A percentile compares a stretch with the other conserved stretches of the same genome.
These are phyloP conservation scores for Thyatira batis DNA, from an alignment of 2,888 invertebrate species.

Conservation along the genomic window DNA sequence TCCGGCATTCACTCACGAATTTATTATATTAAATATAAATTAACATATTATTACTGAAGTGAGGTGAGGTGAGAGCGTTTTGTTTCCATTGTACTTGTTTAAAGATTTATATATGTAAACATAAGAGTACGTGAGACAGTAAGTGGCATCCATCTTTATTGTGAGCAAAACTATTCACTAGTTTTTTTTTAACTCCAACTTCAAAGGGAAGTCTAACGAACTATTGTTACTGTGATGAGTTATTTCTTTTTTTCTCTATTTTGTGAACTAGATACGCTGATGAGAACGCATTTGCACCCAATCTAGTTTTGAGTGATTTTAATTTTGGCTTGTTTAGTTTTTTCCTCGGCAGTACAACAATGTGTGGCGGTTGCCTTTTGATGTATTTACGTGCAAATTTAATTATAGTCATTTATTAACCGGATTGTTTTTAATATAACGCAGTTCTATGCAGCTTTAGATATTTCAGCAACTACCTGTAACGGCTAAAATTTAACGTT, in stretches of 20 bases:
- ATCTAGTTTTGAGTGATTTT: constrained; percentile 26
- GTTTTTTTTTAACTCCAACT: constrained; percentile 21
- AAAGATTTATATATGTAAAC: constrained; percentile 79
- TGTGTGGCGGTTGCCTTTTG: constrained; percentile 2
- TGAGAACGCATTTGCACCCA: constrained; percentile 44
- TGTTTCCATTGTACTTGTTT: constrained; percentile 58
- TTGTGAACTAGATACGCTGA: constrained; percentile 48
- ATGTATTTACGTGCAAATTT: neutral
- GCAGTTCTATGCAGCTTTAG: no score
- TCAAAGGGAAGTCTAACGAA: constrained; percentile 67
- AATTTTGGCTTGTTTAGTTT: constrained; percentile 20
- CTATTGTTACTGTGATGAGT: constrained; percentile 61
- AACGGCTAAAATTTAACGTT: no score
- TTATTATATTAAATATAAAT: constrained; percentile 79
- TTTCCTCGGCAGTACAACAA: constrained; percentile 21
- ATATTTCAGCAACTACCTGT: no score
- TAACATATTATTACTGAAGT: constrained; percentile 72
- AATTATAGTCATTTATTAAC: neutral
- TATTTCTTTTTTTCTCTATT: constrained; percentile 53
- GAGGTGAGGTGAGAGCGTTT: constrained; percentile 54
- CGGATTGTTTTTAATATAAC: no score
- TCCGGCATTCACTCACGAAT: constrained; percentile 60
- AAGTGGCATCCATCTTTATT: constrained; percentile 26
- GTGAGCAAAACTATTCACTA: constrained; percentile 7
- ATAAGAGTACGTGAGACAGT: constrained; percentile 58